Base-by-base conservation (phyloP, 2,113 vertebrate species). In the Polypterus bichir region DNA sequence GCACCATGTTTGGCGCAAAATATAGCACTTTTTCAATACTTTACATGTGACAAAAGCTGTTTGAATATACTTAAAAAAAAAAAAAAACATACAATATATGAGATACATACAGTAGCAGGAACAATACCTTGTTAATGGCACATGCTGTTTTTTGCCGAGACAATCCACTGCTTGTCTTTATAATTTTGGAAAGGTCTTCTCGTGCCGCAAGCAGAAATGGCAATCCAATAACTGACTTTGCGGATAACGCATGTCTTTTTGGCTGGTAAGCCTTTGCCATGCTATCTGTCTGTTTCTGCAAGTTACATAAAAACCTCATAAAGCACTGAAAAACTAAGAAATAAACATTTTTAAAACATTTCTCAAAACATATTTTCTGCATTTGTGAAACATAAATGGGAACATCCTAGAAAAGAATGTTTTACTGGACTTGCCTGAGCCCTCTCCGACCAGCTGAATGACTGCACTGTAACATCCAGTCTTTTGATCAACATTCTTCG, bases 361-460 rank as follows among this genome's bases (percentile, higher is more conserved):
- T 27, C 27, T 27, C 27, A 27, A 27, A 27, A 27, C 27, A 27
- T 27, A 27, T 27, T 27, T 27, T 27, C 27, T 27, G 27, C 27
- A 27, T 27, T 27, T 27, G 27, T 27, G 27, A 27, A 27, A 27
- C 27, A 27, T 27, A 27, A 27, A 27, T 27, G 27, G 27, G 27
- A 27, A 27, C 54, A 55, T 27, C 54, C 27, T 27, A 2, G 27
- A 27, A 27, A 27, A 27, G 2, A 27, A 27, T 27, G 27, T 27
- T 27, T 27, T 27, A 27, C 27, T 27, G 68, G 61, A 69, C 72
- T 48, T 76, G 83, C 94, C 88, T 97, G 96, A 7, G 96, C 96
- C 83, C 88, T 81, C 49, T 98, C 94, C 2, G 93, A 98, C 94
- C 96, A 99, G 2, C 94, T 89, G 51, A 99, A 98, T 2, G 96